Percentiles rank a stretch among this genome's conserved stretches.
phyloP scores from a whole-genome alignment of 2,113 vertebrate species.

The Atherinomorus stipes region DNA sequence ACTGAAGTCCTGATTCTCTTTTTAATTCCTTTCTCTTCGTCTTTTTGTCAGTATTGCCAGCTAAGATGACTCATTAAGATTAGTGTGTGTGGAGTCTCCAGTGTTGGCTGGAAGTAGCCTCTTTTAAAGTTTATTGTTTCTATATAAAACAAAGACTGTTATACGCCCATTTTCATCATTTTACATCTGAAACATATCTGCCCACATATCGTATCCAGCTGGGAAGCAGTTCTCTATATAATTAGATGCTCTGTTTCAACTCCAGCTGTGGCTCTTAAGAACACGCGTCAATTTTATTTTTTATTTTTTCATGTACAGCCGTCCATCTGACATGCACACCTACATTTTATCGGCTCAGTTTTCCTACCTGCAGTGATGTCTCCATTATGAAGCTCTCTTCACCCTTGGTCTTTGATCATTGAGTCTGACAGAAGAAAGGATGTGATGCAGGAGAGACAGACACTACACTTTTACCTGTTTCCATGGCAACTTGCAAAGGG shows the following conservation, averaged over 20 bases:
- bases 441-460: background rate
- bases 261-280: slow-evolving; percentile 10
- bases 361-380: background rate
- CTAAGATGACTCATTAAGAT: slow-evolving; percentile 30
- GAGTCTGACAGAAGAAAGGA: background rate
- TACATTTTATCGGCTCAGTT: slow-evolving; percentile 20
- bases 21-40: background rate
- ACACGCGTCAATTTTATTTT: too few relatives aligned
- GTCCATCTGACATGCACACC: background rate
- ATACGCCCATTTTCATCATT: background rate
- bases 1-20: background rate
- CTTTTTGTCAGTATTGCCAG: background rate
- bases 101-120: background rate
- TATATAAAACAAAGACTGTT: background rate
- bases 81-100: background rate
- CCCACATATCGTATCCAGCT: slow-evolving; percentile 11
- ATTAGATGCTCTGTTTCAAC: slow-evolving; percentile 11
- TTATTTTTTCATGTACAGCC: background rate
- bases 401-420: slow-evolving; percentile 1
- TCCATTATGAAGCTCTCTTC: background rate
- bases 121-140: background rate
- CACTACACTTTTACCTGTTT: slow-evolving; percentile 38
- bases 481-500: slow-evolving; percentile 58
- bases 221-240: slow-evolving; percentile 1
- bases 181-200: background rate